Evolutionary conservation across 2,888 invertebrate species (phyloP).

Genomic region (Limnephilus lunatus): DNA sequence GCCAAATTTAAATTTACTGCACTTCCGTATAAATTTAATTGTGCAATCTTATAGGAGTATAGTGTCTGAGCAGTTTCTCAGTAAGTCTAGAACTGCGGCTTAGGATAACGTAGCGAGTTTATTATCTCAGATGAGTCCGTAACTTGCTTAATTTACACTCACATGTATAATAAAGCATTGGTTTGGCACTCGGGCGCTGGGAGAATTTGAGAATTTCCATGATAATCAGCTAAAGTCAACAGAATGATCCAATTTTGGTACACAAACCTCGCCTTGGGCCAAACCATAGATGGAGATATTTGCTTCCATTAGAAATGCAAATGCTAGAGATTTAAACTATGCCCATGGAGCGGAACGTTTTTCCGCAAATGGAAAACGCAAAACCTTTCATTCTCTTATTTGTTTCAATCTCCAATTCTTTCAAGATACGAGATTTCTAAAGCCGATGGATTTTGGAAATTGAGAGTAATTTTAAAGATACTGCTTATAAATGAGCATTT

Average conservation of each 20-base stretch:
- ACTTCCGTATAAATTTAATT: not conserved
- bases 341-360: conserved; percentile 22
- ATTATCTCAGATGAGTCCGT: not conserved
- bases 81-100: not conserved
- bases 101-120: not conserved
- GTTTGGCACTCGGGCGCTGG: not conserved
- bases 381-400: conserved; percentile 27
- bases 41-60: not conserved
- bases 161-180: not conserved
- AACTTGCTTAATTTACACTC: not conserved
- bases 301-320: conserved; percentile 61
- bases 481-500: not conserved
- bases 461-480: not conserved
- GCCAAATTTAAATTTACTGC: not conserved
- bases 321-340: conserved; percentile 45
- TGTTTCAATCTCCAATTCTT: conserved; percentile 14
- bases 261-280: conserved; percentile 17
- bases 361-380: conserved; percentile 5
- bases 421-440: not conserved
- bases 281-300: conserved; percentile 42
- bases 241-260: conserved; percentile 16
- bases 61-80: not conserved
- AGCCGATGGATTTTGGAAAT: not conserved
- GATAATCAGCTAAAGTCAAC: conserved; percentile 42
- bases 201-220: conserved; percentile 6